Evolutionary conservation across 2,113 vertebrate species (phyloP).

Genomic region (Eleginops maclovinus): DNA sequence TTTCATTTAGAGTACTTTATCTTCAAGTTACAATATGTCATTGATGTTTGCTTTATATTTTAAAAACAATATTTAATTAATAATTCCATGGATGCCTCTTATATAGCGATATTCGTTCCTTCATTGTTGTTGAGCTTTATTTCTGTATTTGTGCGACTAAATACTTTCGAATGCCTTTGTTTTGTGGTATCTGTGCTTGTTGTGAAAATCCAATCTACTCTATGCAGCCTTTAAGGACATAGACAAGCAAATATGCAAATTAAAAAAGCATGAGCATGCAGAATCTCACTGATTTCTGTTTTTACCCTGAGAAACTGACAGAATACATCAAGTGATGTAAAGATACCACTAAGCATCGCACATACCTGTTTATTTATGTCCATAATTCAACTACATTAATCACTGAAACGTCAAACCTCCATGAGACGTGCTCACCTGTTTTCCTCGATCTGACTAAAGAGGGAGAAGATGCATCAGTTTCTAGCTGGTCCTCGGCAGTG

Average conservation of each 20-base stretch:
- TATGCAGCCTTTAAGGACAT: not conserved
- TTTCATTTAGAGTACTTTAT: not conserved
- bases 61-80: too few relatives aligned
- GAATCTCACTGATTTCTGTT: not conserved
- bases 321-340: too few relatives aligned
- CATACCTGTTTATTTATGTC: too few relatives aligned
- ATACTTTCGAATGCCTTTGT: not conserved
- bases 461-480: not conserved
- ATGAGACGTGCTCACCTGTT: conserved; percentile 13
- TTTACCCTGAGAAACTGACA: not conserved
- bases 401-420: fast-evolving
- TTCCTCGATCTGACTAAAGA: not conserved
- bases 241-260: too few relatives aligned
- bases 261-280: not conserved
- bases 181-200: not conserved
- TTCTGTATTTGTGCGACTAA: not conserved
- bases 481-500: not conserved
- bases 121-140: not conserved
- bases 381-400: not conserved
- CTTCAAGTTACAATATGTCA: not conserved
- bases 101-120: too few relatives aligned
- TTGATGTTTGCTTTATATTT: not conserved
- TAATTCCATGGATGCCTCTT: not conserved
- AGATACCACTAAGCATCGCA: too few relatives aligned
- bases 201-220: not conserved